Percentiles rank a stretch among this genome's conserved stretches.
Evolutionary conservation across 2,113 vertebrate genomes (phyloP).

Genomic region (Calidris pygmaea): DNA sequence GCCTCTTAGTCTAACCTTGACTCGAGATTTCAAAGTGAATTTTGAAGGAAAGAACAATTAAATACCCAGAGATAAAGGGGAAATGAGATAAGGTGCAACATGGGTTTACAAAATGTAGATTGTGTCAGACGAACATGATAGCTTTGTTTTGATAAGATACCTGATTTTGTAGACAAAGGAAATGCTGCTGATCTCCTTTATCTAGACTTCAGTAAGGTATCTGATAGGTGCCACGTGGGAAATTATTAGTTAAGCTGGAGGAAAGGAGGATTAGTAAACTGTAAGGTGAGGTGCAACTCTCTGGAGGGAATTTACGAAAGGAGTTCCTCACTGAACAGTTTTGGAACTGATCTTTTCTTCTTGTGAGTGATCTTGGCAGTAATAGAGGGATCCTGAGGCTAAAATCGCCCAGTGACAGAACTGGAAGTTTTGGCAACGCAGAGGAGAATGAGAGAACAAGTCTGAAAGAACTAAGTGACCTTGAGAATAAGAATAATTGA

Average conservation of each 20-base stretch:
- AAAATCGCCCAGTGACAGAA: not conserved
- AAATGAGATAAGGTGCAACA: slow-evolving; percentile 65
- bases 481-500: slow-evolving; percentile 1
- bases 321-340: not conserved
- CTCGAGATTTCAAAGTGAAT: slow-evolving; percentile 21
- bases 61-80: slow-evolving; percentile 47
- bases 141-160: slow-evolving; percentile 67
- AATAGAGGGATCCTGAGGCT: slow-evolving; percentile 23
- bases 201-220: slow-evolving; percentile 51
- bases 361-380: not conserved
- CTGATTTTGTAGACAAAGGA: slow-evolving; percentile 51
- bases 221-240: slow-evolving; percentile 51
- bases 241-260: slow-evolving; percentile 26
- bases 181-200: slow-evolving; percentile 52
- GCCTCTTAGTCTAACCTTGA: slow-evolving; percentile 29
- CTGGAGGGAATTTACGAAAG: slow-evolving; percentile 12
- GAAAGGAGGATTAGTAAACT: slow-evolving; percentile 48
- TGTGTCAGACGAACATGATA: slow-evolving; percentile 51
- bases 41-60: slow-evolving; percentile 61
- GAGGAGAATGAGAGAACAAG: not conserved
- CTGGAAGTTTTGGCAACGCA: not conserved
- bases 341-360: slow-evolving; percentile 25
- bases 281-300: slow-evolving; percentile 10
- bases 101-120: slow-evolving; percentile 23
- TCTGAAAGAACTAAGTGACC: slow-evolving; percentile 7